Percentiles rank a stretch among this genome's conserved stretches.
These are phyloP conservation scores for Noctua pronuba DNA, from an alignment of 2,888 invertebrate species.

Conservation along the genomic window DNA sequence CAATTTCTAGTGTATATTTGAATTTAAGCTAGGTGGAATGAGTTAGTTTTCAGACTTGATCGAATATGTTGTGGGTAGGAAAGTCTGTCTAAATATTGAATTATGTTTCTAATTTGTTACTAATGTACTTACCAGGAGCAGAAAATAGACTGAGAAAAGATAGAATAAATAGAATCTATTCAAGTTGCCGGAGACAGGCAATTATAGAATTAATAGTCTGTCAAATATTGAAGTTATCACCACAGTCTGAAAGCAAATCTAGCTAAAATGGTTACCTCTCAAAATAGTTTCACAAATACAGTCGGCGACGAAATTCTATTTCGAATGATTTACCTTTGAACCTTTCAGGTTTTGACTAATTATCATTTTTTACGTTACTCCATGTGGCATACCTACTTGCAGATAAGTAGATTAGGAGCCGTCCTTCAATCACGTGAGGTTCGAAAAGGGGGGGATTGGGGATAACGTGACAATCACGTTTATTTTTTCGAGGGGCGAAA, in stretches of 20 bases:
- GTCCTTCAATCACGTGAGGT: too few species aligned
- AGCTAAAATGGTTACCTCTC: not conserved
- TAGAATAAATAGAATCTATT: too few species aligned
- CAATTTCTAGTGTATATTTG: constrained; percentile 53
- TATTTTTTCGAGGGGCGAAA: too few species aligned
- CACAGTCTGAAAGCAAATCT: not conserved
- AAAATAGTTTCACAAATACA: constrained; percentile 12
- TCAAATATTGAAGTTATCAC: not conserved
- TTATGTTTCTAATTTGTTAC: not conserved
- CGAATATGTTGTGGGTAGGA: not conserved
- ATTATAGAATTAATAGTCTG: not conserved
- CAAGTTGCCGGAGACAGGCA: not conserved
- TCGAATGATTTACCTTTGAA: not conserved
- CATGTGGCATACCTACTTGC: too few species aligned
- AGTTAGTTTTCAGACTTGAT: constrained; percentile 19
- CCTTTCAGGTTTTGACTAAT: not conserved
- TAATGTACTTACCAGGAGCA: too few species aligned
- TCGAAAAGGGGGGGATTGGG: too few species aligned
- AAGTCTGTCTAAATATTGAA: not conserved
- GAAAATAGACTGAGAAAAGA: too few species aligned
- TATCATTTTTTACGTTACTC: too few species aligned
- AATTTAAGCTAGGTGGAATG: constrained; percentile 20
- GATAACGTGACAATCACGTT: too few species aligned
- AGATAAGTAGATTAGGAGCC: too few species aligned
- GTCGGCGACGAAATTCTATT: not conserved